phyloP scores from a whole-genome alignment of 2,797 vertebrate genomes.

The Dryobates pubescens region DNA sequence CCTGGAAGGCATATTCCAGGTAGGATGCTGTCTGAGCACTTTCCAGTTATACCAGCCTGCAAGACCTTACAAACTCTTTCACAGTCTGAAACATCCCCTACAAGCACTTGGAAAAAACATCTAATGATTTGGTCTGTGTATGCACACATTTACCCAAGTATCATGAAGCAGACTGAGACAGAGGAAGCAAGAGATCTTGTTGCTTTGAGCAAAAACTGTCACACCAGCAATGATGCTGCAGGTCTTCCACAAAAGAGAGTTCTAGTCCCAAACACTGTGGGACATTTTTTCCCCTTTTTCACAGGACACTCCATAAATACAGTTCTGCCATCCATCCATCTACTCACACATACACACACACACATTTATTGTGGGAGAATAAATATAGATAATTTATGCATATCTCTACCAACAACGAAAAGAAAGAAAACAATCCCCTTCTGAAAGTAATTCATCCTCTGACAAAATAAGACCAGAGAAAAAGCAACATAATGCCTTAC shows the following conservation, averaged over 20 bases:
- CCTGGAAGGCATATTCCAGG: neutral
- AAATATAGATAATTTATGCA: slow-evolving; percentile 30
- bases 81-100: neutral
- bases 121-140: neutral
- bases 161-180: neutral
- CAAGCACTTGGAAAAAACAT: neutral
- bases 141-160: neutral
- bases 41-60: neutral
- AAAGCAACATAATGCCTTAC: neutral
- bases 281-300: neutral
- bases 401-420: neutral
- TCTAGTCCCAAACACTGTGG: neutral
- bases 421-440: neutral
- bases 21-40: neutral
- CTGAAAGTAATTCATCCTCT: neutral
- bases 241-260: neutral
- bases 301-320: neutral
- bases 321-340: neutral
- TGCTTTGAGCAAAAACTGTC: neutral
- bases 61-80: neutral
- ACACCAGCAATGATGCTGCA: neutral
- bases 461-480: neutral
- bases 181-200: neutral
- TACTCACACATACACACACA: neutral
- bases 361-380: neutral